phyloP scores from a whole-genome alignment of 2,113 vertebrate genomes.

The Mionectes macconnelli region DNA sequence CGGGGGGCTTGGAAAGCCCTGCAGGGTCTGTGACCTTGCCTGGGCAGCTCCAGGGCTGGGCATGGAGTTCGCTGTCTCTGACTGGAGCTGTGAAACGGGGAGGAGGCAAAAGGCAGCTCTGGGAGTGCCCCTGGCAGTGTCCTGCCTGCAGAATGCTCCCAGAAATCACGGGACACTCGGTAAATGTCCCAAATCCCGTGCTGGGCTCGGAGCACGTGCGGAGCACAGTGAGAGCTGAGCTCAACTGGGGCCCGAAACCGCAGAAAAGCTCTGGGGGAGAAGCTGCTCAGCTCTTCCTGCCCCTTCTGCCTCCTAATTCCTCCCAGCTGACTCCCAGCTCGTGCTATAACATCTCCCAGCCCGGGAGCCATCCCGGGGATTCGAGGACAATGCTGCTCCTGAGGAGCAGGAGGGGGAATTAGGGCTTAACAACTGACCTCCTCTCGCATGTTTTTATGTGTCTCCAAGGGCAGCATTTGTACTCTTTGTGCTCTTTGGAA shows the following conservation, averaged over 20 bases:
- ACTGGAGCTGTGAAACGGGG: neutral
- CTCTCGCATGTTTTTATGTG: neutral
- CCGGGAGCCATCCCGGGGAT: neutral
- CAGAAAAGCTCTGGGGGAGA: neutral
- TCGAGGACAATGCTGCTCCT: neutral
- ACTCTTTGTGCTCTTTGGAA: neutral
- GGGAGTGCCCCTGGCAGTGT: neutral
- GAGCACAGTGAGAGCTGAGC: neutral
- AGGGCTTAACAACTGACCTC: neutral
- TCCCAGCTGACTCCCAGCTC: neutral
- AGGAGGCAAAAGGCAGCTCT: too few relatives aligned
- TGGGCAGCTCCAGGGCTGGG: neutral
- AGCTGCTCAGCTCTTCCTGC: neutral
- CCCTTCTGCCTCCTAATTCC: neutral
- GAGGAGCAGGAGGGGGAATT: neutral
- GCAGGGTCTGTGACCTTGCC: neutral
- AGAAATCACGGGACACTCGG: neutral
- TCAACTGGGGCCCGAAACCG: neutral
- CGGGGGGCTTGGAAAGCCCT: neutral
- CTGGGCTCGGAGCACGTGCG: neutral
- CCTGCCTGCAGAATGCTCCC: neutral
- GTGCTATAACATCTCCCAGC: neutral
- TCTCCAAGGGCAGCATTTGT: neutral
- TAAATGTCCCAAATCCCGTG: fast-evolving
- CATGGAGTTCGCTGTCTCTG: neutral